Evolutionary conservation across 1,140 invertebrate genomes (phyloP).

Genomic region (Cryptotermes secundus): DNA sequence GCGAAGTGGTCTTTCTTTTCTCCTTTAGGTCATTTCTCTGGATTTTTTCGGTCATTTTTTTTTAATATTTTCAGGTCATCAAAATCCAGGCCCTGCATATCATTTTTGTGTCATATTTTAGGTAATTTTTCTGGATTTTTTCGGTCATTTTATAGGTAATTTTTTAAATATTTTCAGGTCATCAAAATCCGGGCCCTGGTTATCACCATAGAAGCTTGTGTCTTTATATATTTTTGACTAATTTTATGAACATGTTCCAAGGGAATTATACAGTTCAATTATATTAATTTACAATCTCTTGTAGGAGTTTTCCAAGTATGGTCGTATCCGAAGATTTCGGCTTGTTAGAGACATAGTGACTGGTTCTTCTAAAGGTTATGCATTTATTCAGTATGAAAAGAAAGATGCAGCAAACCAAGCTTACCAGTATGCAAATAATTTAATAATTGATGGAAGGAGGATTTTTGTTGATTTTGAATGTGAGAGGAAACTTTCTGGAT

Average conservation of each 20-base stretch:
- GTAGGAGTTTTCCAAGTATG: slow-evolving; percentile 64
- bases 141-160: too few relatives aligned
- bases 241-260: neutral
- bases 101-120: too few relatives aligned
- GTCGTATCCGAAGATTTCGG: slow-evolving; percentile 64
- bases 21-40: too few relatives aligned
- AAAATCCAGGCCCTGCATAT: too few relatives aligned
- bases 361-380: slow-evolving; percentile 79
- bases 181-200: too few relatives aligned
- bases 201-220: neutral
- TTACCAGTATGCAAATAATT: slow-evolving; percentile 58
- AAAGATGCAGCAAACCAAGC: slow-evolving; percentile 61
- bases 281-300: slow-evolving; percentile 37
- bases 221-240: neutral
- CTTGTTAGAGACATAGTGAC: slow-evolving; percentile 80
- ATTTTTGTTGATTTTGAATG: slow-evolving; percentile 59
- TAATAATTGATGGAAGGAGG: slow-evolving; percentile 65
- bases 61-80: too few relatives aligned
- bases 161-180: too few relatives aligned
- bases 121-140: too few relatives aligned
- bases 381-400: slow-evolving; percentile 78
- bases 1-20: too few relatives aligned
- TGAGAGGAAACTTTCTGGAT: slow-evolving; percentile 63
- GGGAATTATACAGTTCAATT: neutral
- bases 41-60: too few relatives aligned